Conservation (phyloP, 2,797 vertebrate species). For the Hoplostethus mediterraneus region DNA sequence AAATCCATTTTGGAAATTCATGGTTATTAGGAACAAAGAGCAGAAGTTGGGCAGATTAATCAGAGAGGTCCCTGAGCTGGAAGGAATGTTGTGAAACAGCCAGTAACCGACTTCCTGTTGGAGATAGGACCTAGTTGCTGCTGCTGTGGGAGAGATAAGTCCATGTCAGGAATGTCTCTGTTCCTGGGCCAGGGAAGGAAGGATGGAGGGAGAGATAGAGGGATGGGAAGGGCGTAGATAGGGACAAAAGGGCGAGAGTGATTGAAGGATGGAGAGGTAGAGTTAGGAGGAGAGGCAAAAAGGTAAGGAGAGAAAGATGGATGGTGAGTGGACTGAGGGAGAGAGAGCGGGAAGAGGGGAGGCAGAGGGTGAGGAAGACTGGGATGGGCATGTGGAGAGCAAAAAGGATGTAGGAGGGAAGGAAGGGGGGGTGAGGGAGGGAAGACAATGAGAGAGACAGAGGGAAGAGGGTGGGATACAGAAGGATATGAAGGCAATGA, state of each 20-base stretch:
- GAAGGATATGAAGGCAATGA: constrained; percentile 8
- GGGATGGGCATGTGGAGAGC: not conserved
- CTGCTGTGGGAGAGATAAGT: constrained; percentile 70
- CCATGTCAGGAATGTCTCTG: constrained; percentile 77
- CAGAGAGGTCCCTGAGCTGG: constrained; percentile 40
- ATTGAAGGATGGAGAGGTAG: constrained; percentile 45
- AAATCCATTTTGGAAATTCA: constrained; percentile 2
- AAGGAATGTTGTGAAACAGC: constrained; percentile 59
- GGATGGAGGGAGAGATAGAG: constrained; percentile 59
- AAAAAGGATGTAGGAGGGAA: not conserved
- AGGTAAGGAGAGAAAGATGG: constrained; percentile 35
- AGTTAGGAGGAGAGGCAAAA: constrained; percentile 8
- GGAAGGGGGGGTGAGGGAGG: constrained; percentile 1
- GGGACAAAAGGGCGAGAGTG: constrained; percentile 29
- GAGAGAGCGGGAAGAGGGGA: not conserved
- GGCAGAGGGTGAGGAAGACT: not conserved
- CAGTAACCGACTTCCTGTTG: constrained; percentile 55
- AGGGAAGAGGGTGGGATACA: not conserved
- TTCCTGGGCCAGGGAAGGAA: constrained; percentile 66
- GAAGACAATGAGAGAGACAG: too few relatives aligned
- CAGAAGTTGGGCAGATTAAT: constrained; percentile 52
- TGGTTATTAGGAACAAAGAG: constrained; percentile 32
- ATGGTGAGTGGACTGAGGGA: constrained; percentile 24
- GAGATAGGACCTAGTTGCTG: constrained; percentile 43
- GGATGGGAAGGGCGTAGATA: constrained; percentile 30